These are phyloP conservation scores for Perizoma affinitatum DNA, from an alignment of 2,888 invertebrate species.

Conservation along the genomic window DNA sequence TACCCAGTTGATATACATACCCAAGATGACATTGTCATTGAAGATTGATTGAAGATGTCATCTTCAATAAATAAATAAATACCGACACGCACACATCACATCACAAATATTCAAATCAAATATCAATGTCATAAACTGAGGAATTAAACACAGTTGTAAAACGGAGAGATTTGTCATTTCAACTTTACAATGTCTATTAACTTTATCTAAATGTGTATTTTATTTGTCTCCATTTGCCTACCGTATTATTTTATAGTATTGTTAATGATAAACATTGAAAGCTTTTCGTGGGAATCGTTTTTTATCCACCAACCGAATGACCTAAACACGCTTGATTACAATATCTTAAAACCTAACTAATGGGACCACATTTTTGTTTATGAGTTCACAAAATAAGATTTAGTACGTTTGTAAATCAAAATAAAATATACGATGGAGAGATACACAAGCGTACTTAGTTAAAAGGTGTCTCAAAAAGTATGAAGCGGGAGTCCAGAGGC, in stretches of 20 bases:
- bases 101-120: constrained; percentile 24
- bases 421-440: constrained; percentile 21
- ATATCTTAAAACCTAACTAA: constrained; percentile 42
- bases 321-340: constrained; percentile 37
- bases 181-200: constrained; percentile 43
- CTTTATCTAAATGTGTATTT: constrained; percentile 45
- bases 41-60: too few species aligned
- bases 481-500: background rate
- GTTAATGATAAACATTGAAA: constrained; percentile 43
- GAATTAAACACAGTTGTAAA: constrained; percentile 38
- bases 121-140: constrained; percentile 31
- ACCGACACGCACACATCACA: background rate
- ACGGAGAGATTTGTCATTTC: constrained; percentile 40
- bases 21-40: too few species aligned
- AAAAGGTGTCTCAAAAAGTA: background rate
- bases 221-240: constrained; percentile 44
- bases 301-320: constrained; percentile 35
- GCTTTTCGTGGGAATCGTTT: constrained; percentile 42
- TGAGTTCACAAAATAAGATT: constrained; percentile 37
- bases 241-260: constrained; percentile 45
- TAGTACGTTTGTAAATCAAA: constrained; percentile 36
- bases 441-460: background rate
- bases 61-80: background rate
- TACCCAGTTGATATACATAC: too few species aligned
- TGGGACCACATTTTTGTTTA: constrained; percentile 43